phyloP scores from a whole-genome alignment of 2,113 vertebrate genomes.

The Paraplagusia blochii region DNA sequence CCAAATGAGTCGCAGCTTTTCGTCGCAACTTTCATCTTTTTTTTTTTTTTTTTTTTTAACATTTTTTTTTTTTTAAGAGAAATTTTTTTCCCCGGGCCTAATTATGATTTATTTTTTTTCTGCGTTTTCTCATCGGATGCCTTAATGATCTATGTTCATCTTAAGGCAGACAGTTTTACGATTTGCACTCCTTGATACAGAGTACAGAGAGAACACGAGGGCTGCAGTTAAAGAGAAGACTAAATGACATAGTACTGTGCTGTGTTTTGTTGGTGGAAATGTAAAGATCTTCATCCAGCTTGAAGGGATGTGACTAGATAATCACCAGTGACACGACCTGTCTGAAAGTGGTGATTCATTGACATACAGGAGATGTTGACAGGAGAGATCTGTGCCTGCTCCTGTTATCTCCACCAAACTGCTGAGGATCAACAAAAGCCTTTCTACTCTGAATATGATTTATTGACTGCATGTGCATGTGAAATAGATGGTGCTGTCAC shows the following conservation, averaged over 20 bases:
- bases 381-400: conserved; percentile 3
- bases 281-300: conserved; percentile 1
- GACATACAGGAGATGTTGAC: background rate
- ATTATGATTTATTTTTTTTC: no score
- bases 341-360: conserved; percentile 17
- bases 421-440: conserved; percentile 12
- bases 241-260: background rate
- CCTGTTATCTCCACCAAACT: conserved; percentile 1
- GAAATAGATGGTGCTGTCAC: conserved; percentile 10
- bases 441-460: conserved; percentile 11
- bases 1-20: no score
- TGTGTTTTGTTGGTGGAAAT: conserved; percentile 14
- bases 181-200: no score
- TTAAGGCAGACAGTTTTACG: no score
- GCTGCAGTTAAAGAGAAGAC: conserved; percentile 6
- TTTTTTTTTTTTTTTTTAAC: no score
- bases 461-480: conserved; percentile 20
- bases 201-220: background rate
- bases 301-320: conserved; percentile 32
- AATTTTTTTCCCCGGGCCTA: no score
- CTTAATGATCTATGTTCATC: no score
- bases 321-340: conserved; percentile 14
- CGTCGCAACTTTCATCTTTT: no score
- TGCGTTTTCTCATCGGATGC: no score
- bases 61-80: no score